phyloP scores from a whole-genome alignment of 2,113 vertebrate species.

The Dasypus novemcinctus region DNA sequence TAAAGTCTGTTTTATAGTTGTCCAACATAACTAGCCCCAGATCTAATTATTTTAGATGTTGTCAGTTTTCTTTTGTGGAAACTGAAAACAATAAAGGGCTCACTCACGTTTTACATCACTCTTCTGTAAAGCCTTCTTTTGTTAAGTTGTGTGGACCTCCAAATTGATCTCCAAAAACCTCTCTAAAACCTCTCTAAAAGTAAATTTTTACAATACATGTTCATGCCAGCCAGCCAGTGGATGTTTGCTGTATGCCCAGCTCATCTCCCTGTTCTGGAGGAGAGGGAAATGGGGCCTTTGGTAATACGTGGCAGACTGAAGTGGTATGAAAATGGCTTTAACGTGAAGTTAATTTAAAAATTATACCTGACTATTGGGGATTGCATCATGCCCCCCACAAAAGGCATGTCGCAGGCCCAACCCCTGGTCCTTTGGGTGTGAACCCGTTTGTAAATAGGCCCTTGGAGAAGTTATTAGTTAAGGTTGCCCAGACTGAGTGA shows the following conservation, averaged over 20 bases:
- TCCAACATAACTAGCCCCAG: background rate
- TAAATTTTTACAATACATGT: background rate
- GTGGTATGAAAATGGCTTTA: background rate
- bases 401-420: too few species aligned
- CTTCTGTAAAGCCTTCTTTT: background rate
- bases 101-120: background rate
- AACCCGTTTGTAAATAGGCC: too few species aligned
- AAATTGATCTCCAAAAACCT: background rate
- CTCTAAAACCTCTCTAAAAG: background rate
- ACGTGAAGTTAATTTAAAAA: background rate
- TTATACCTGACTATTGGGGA: background rate
- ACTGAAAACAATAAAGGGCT: background rate
- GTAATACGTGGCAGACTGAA: background rate
- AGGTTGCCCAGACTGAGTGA: too few species aligned
- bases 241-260: background rate
- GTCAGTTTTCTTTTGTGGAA: background rate
- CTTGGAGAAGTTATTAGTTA: too few species aligned
- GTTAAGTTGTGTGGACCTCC: background rate
- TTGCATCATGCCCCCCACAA: too few species aligned
- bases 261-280: background rate
- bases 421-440: too few species aligned
- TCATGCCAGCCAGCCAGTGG: background rate
- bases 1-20: background rate
- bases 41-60: background rate
- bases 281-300: background rate